Evolutionary conservation across 1,140 invertebrate genomes (phyloP), one percentile per base, ranked within the genome.

Genomic region (Pogonognathellus flavescens): DNA sequence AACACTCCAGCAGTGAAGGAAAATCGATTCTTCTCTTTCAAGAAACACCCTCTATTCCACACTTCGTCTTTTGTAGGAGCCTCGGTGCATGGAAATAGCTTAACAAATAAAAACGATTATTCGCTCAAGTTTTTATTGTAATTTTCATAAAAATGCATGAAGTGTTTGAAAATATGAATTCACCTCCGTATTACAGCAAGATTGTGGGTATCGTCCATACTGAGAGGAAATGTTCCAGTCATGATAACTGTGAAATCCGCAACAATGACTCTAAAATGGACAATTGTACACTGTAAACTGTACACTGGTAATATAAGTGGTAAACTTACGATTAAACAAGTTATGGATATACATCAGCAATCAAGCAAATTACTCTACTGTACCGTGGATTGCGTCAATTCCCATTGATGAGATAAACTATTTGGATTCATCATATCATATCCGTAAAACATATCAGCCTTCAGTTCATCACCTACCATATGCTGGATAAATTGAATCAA

Each of bases 261-360:
- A 82, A 62, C 81, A 82, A 14, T 82, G 22, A 22, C 18, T 16
- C 80, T 81, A n/a, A n/a, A n/a, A n/a, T n/a, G n/a, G n/a, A n/a
- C n/a, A n/a, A n/a, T n/a, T n/a, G n/a, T n/a, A n/a, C n/a, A n/a
- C n/a, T n/a, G n/a, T n/a, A n/a, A n/a, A n/a, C n/a, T n/a, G n/a
- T n/a, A n/a, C n/a, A n/a, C n/a, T n/a, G n/a, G n/a, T n/a, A n/a
- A n/a, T n/a, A n/a, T n/a, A n/a, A n/a, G n/a, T n/a, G n/a, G n/a
- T n/a, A n/a, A n/a, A n/a, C n/a, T n/a, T n/a, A n/a, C n/a, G n/a
- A n/a, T n/a, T n/a, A n/a, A n/a, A n/a, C n/a, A n/a, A n/a, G n/a
- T n/a, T 9, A 55, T 55, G 53, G 53, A 14, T 55, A 3, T 9
- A 55, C n/a, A 3, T 11, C 11, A 55, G 16, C n/a, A 16, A 59